Evolutionary conservation across 2,888 invertebrate genomes (phyloP), one percentile per base, ranked within the genome.

Genomic region (Lycia hirtaria): DNA sequence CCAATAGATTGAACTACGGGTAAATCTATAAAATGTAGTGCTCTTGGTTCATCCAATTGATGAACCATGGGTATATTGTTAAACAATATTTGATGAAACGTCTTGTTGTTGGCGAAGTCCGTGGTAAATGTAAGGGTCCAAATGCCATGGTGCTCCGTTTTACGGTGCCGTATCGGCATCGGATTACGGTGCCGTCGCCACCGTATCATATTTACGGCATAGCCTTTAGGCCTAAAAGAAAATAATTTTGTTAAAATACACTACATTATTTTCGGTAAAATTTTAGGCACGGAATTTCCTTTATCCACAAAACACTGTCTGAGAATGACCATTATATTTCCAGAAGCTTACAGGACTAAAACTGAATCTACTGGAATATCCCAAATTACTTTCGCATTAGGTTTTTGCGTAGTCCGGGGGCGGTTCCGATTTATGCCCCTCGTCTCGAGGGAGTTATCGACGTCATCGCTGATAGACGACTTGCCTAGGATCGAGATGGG

Each of bases 391-490:
- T 59, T 59, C 59, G 12, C 53, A 45, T 56, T 53, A 57, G 55
- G 52, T 58, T 65, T 62, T 60, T 65, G 60, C 56, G 49, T 43
- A 43, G 67, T 59, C 62, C 37, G 43, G 62, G 60, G 69, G 68
- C 61, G 53, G 57, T 63, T 14, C 43, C 57, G 75, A 80, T 80
- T 81, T 80, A 82, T 75, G 72, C 75, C 73, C 73, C 76, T 71
- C n/a, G 73, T 80, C 82, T 83, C 72, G 38, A 75, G 76, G 81
- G 73, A 72, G 70, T 69, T 80, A 82, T 81, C 81, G 76, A 79
- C 71, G 71, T 81, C 79, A 81, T 81, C 69, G 67, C 68, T 81
- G 80, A 83, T 82, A 24, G 52, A 58, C 52, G 57, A 53, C 37
- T 43, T 71, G 68, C 64, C 60, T 66, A 67, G 71, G 67, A 71